Conservation (phyloP, 1,140 invertebrate genomes). For the Ostrea edulis region DNA sequence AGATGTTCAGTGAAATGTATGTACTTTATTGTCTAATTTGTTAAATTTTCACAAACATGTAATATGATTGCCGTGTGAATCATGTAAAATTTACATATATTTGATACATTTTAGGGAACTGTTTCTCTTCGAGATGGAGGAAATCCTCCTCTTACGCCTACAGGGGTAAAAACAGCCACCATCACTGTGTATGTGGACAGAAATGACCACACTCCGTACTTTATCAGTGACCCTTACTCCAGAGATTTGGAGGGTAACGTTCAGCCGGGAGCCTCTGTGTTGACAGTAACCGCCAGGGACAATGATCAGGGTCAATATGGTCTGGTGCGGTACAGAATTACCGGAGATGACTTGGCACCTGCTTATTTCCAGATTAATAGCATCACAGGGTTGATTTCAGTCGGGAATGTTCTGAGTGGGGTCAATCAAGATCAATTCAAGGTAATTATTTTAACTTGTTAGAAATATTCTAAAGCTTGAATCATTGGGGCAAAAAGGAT, state of each 20-base stretch:
- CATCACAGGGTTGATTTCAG: constrained; percentile 58
- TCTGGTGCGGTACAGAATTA: constrained; percentile 57
- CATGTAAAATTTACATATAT: background rate
- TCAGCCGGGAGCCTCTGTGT: constrained; percentile 46
- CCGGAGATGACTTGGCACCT: constrained; percentile 22
- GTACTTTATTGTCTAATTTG: too few relatives aligned
- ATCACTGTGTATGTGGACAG: constrained; percentile 63
- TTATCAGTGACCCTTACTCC: constrained; percentile 61
- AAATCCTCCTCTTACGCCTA: constrained; percentile 43
- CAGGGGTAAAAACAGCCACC: constrained; percentile 35
- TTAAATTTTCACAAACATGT: too few relatives aligned
- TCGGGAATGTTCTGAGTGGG: constrained; percentile 60
- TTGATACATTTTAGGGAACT: constrained; percentile 54
- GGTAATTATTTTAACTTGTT: background rate
- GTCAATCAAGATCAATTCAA: constrained; percentile 36
- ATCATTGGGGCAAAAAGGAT: background rate
- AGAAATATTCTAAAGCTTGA: background rate
- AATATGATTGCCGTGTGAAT: too few relatives aligned
- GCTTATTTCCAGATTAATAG: constrained; percentile 64
- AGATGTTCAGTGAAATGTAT: too few relatives aligned
- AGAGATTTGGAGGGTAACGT: constrained; percentile 51
- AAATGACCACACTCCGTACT: constrained; percentile 67
- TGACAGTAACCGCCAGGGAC: constrained; percentile 61
- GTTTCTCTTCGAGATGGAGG: constrained; percentile 64
- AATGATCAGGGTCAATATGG: constrained; percentile 53